Base-by-base conservation (phyloP, 2,888 invertebrate genomes). In the Spisula subtruncata region DNA sequence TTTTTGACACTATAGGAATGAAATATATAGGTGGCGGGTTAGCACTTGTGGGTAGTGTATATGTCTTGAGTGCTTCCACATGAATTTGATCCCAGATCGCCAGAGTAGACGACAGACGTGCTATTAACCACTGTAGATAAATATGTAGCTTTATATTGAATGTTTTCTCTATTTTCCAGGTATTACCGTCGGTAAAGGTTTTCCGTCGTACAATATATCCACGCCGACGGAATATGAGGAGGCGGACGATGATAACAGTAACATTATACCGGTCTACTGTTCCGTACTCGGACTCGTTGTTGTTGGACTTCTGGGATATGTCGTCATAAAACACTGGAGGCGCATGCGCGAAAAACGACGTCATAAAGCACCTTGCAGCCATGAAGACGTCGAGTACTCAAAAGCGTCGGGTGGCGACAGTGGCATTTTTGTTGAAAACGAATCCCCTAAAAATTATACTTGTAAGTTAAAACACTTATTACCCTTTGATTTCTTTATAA, bases 181-280 rank as follows among this genome's bases (percentile, higher is more conserved):
- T 75, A 79, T 87, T 25, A 88, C 85, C 46, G 92, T 89, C 12
- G 92, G 92, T 4, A 66, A 81, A 18, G 81, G 82, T 8, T 75
- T 41, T 20, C 71, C 81, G 25, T 35, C 41, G 12, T 75, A 80
- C 56, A 90, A 92, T 86, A 56, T 66, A 25, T 83, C 89, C 10
- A 87, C 83, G 10, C 91, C 91, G 16, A 85, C 89, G 25, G 82
- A 87, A 8, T 88, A 90, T 51, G 71, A 54, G 10, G 85, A 91
- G 16, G 80, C 85, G 41, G 91, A 93, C 35, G 91, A 93, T 20
- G 89, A 92, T 56, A 93, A 92, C 48, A 91, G 94, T 60, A 93
- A 95, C 91, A 93, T 95, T 82, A 96, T 96, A 66, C 96, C 96
- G 16, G 93, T 96, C 29, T 96, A 96, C 92, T 96, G 96, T 89